phyloP scores from a whole-genome alignment of 2,888 invertebrate genomes.

The Nesidiocoris tenuis region DNA sequence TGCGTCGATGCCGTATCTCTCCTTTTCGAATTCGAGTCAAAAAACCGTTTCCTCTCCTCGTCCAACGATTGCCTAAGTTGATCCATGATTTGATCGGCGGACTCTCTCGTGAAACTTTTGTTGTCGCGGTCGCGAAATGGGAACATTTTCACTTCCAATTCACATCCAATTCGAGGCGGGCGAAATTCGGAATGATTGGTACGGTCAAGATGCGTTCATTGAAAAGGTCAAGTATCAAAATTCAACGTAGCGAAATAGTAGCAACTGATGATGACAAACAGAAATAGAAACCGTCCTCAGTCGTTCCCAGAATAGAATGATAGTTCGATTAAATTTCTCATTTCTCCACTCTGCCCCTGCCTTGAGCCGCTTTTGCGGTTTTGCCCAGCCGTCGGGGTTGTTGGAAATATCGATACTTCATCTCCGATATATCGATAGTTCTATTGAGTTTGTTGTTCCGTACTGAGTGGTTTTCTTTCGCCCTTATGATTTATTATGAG shows the following conservation, averaged over 20 bases:
- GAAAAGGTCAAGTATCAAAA: neutral
- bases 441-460: neutral
- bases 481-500: too few relatives aligned
- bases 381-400: too few relatives aligned
- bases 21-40: constrained; percentile 50
- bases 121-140: constrained; percentile 52
- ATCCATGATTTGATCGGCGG: constrained; percentile 53
- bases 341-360: too few relatives aligned
- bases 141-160: constrained; percentile 47
- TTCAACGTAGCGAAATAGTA: too few relatives aligned
- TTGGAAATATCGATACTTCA: too few relatives aligned
- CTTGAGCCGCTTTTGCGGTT: too few relatives aligned
- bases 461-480: too few relatives aligned
- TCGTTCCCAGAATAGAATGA: neutral
- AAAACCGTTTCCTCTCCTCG: constrained; percentile 52
- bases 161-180: too few relatives aligned
- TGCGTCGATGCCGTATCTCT: constrained; percentile 49
- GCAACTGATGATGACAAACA: neutral
- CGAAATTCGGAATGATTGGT: too few relatives aligned
- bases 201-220: neutral
- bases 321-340: neutral
- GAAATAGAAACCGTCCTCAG: neutral
- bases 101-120: constrained; percentile 51
- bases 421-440: neutral
- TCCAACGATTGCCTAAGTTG: constrained; percentile 52